Percentiles rank a stretch among this genome's conserved stretches.
Evolutionary conservation across 2,888 invertebrate species (phyloP).

Genomic region (Mellilla xanthometata): DNA sequence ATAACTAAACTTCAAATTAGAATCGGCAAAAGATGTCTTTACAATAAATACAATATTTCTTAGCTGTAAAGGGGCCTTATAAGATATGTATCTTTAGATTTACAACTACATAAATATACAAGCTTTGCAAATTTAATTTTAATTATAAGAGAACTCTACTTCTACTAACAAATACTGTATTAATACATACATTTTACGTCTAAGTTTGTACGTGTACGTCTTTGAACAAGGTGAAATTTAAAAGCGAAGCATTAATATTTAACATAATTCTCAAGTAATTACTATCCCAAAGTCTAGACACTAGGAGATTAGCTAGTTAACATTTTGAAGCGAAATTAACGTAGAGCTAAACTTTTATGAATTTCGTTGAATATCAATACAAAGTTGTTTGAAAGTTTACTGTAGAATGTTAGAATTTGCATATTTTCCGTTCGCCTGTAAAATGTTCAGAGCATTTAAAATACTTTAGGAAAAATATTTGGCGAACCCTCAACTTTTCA

Average conservation of each 20-base stretch:
- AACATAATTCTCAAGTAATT: constrained; percentile 8
- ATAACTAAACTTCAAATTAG: too few relatives aligned
- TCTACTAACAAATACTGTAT: too few relatives aligned
- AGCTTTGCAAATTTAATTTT: too few relatives aligned
- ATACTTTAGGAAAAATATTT: constrained; percentile 18
- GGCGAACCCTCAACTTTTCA: constrained; percentile 9
- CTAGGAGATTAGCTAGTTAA: constrained; percentile 20
- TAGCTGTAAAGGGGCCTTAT: too few relatives aligned
- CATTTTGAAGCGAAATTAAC: constrained; percentile 12
- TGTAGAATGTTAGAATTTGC: constrained; percentile 20
- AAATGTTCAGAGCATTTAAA: constrained; percentile 17
- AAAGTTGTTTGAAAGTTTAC: constrained; percentile 19
- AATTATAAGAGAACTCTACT: too few relatives aligned
- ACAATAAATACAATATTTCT: too few relatives aligned
- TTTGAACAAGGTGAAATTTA: constrained; percentile 1
- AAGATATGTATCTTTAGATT: too few relatives aligned
- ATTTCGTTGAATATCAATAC: constrained; percentile 26
- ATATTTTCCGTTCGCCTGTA: constrained; percentile 15
- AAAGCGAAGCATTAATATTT: constrained; percentile 9
- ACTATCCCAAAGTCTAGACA: constrained; percentile 11
- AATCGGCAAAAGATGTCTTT: too few relatives aligned
- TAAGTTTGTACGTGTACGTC: background rate
- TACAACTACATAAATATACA: too few relatives aligned
- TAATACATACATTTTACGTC: background rate
- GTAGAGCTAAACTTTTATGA: constrained; percentile 17